Percentiles rank a stretch among this genome's conserved stretches.
These are phyloP conservation scores for Caenorhabditis tropicalis DNA, from an alignment of 1,140 invertebrate genomes.

Conservation along the genomic window DNA sequence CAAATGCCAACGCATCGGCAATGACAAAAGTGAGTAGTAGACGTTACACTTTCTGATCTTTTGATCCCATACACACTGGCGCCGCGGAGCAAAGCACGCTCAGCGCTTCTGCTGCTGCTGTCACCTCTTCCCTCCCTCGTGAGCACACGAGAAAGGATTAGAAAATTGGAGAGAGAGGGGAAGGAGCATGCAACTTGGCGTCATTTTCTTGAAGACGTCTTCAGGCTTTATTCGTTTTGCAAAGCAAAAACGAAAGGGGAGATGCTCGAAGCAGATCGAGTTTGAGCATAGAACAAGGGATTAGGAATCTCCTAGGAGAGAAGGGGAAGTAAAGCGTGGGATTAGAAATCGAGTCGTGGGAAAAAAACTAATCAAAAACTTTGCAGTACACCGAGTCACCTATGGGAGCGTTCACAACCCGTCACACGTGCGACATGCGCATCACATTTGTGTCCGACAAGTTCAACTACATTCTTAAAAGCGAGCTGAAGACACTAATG, in stretches of 20 bases:
- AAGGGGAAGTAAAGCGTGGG: too few relatives aligned
- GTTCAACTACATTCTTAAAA: constrained; percentile 63
- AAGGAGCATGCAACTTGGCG: constrained; percentile 10
- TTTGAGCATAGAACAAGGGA: too few relatives aligned
- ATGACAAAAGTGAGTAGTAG: constrained; percentile 40
- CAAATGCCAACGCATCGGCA: constrained; percentile 41
- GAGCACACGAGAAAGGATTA: constrained; percentile 1
- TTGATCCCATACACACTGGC: background rate
- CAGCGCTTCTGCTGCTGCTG: background rate
- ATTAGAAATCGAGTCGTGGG: too few relatives aligned
- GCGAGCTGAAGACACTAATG: constrained; percentile 62
- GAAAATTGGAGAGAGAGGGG: background rate
- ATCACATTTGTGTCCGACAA: constrained; percentile 65
- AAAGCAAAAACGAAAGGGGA: background rate
- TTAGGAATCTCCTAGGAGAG: too few relatives aligned
- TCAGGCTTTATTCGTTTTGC: background rate
- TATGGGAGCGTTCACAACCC: constrained; percentile 64
- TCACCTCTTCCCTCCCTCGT: background rate
- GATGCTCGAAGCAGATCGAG: background rate
- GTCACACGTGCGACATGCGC: constrained; percentile 69
- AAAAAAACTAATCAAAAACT: too few relatives aligned
- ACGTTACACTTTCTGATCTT: background rate
- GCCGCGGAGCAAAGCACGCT: constrained; percentile 14
- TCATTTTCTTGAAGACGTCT: too few relatives aligned
- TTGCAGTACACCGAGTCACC: constrained; percentile 58